phyloP scores from a whole-genome alignment of 1,140 invertebrate genomes.

The Coelopa frigida region DNA sequence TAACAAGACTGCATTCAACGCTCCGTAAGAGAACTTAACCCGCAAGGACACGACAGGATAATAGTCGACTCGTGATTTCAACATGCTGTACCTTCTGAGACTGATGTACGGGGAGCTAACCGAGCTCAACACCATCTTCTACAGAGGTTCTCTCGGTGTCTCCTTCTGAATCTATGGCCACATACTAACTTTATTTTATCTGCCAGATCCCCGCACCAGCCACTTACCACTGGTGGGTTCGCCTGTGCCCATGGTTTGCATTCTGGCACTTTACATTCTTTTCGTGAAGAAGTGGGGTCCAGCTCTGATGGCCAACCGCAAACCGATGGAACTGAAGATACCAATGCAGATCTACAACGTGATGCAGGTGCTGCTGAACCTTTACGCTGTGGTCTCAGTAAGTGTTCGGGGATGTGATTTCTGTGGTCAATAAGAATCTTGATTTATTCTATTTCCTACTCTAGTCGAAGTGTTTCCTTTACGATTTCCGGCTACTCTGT shows the following conservation, averaged over 20 bases:
- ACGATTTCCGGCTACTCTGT: too few relatives aligned
- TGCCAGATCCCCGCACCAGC: constrained; percentile 24
- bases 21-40: too few relatives aligned
- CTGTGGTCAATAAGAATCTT: constrained; percentile 50
- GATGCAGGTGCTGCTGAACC: constrained; percentile 61
- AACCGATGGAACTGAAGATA: constrained; percentile 60
- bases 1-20: too few relatives aligned
- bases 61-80: too few relatives aligned
- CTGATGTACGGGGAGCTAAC: too few relatives aligned
- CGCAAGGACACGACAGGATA: too few relatives aligned
- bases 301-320: constrained; percentile 63
- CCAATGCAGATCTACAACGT: constrained; percentile 69
- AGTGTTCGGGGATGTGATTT: neutral
- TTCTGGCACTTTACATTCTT: constrained; percentile 58
- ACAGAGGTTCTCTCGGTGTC: too few relatives aligned
- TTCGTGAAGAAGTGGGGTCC: constrained; percentile 54
- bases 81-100: too few relatives aligned
- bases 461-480: too few relatives aligned
- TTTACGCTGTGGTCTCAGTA: constrained; percentile 20
- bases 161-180: too few relatives aligned
- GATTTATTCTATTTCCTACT: constrained; percentile 50
- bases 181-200: too few relatives aligned
- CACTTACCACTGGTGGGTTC: constrained; percentile 43
- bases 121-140: too few relatives aligned
- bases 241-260: constrained; percentile 47